phyloP scores from a whole-genome alignment of 2,888 invertebrate genomes.

The Zhuqinia jingwanae region DNA sequence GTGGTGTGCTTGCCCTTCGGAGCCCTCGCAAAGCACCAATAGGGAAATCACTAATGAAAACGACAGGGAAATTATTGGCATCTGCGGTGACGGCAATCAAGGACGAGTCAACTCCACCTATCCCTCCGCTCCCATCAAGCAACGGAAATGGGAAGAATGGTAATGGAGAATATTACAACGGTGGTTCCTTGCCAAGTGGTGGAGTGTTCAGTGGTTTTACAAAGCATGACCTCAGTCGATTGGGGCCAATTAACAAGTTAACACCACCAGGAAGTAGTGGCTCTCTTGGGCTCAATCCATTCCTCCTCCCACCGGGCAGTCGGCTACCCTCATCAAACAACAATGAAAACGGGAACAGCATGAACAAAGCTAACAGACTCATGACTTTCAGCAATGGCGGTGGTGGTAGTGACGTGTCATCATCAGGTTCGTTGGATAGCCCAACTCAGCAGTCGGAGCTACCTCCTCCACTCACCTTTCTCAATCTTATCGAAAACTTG shows the following conservation, averaged over 20 bases:
- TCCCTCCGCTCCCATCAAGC: slow-evolving; percentile 2
- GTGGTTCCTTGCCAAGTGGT: slow-evolving; percentile 55
- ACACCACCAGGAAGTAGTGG: slow-evolving; percentile 59
- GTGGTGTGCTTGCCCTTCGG: slow-evolving; percentile 78
- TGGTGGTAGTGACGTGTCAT: slow-evolving; percentile 17
- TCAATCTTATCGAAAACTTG: slow-evolving; percentile 74
- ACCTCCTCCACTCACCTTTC: slow-evolving; percentile 69
- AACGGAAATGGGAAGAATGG: slow-evolving; percentile 50
- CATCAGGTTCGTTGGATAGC: not conserved
- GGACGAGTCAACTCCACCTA: slow-evolving; percentile 61
- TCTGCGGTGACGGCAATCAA: slow-evolving; percentile 76
- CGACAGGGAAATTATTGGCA: slow-evolving; percentile 77
- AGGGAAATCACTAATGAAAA: slow-evolving; percentile 76
- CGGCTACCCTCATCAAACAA: slow-evolving; percentile 43
- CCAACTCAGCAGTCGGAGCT: slow-evolving; percentile 39
- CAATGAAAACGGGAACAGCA: not conserved
- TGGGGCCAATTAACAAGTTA: slow-evolving; percentile 71
- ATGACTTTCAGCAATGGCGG: slow-evolving; percentile 34
- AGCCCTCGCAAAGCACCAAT: slow-evolving; percentile 76
- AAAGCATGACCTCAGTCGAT: slow-evolving; percentile 71
- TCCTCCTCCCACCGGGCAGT: slow-evolving; percentile 58
- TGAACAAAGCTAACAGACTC: slow-evolving; percentile 39
- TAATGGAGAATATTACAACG: slow-evolving; percentile 25
- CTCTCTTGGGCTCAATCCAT: slow-evolving; percentile 70
- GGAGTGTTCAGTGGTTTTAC: slow-evolving; percentile 76